These are phyloP conservation scores for Sebastes melanostomus DNA, from an alignment of 2,797 vertebrate species.

Conservation along the genomic window DNA sequence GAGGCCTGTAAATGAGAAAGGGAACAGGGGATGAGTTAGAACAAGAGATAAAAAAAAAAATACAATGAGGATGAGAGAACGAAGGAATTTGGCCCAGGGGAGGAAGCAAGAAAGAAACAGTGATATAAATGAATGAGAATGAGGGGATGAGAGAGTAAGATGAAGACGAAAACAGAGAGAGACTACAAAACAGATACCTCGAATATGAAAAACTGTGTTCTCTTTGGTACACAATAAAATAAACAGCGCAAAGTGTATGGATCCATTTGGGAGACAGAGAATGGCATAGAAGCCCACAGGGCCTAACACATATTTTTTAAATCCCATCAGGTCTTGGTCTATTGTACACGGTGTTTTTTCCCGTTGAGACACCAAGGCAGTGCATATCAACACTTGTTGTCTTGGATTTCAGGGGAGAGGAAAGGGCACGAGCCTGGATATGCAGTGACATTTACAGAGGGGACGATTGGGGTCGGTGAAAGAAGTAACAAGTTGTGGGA, in stretches of 20 bases:
- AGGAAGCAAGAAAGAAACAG: neutral
- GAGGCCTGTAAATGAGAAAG: slow-evolving; percentile 1
- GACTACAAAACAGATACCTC: neutral
- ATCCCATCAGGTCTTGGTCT: neutral
- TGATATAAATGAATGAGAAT: neutral
- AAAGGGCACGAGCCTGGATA: slow-evolving; percentile 38
- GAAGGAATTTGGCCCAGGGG: neutral
- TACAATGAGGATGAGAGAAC: neutral
- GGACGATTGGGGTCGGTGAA: neutral
- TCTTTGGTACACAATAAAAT: neutral
- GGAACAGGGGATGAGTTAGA: neutral
- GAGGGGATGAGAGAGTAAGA: neutral
- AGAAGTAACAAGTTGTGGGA: neutral
- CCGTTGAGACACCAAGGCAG: neutral
- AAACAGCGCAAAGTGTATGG: slow-evolving; percentile 3
- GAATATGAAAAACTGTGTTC: slow-evolving; percentile 1
- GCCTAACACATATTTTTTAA: slow-evolving; percentile 1
- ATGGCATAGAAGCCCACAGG: slow-evolving; percentile 36
- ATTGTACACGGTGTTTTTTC: neutral
- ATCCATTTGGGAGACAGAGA: slow-evolving; percentile 10
- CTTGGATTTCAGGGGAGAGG: slow-evolving; percentile 6
- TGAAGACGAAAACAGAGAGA: neutral
- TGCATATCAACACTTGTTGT: slow-evolving; percentile 30
- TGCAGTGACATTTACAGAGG: slow-evolving; percentile 47
- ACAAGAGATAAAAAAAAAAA: neutral